phyloP scores from a whole-genome alignment of 2,888 invertebrate genomes.

The Cataglyphis altisquamis region DNA sequence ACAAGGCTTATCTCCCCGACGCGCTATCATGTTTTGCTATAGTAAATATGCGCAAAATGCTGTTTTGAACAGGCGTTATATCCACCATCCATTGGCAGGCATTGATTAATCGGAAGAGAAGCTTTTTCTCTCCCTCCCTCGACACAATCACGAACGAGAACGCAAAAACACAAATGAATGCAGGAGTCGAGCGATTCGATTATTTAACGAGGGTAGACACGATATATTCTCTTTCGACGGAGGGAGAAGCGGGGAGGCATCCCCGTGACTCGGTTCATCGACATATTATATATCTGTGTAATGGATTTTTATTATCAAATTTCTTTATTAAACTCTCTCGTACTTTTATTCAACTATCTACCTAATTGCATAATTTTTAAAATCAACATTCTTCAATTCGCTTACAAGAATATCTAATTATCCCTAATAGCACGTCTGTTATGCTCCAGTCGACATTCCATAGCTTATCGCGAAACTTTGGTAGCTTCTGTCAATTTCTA shows the following conservation, averaged over 20 bases:
- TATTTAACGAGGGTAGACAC: slow-evolving; percentile 50
- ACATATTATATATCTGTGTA: not conserved
- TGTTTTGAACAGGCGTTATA: slow-evolving; percentile 62
- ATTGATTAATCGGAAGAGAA: slow-evolving; percentile 45
- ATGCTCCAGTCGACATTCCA: not conserved
- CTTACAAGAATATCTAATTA: not conserved
- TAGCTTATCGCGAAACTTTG: slow-evolving; percentile 42
- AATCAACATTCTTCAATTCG: not conserved
- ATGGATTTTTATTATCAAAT: not conserved
- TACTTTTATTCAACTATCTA: not conserved
- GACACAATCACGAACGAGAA: slow-evolving; percentile 13
- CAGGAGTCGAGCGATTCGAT: slow-evolving; percentile 40
- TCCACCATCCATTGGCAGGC: slow-evolving; percentile 7
- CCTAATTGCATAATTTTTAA: not conserved
- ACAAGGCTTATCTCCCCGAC: slow-evolving; percentile 26
- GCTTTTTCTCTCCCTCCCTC: not conserved
- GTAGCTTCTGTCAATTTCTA: slow-evolving; percentile 30
- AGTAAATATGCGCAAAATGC: slow-evolving; percentile 49
- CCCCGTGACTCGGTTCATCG: slow-evolving; percentile 60
- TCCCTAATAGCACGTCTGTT: not conserved
- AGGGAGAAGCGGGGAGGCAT: slow-evolving; percentile 9
- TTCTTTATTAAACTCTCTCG: not conserved
- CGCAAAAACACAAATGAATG: slow-evolving; percentile 51
- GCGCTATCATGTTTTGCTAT: slow-evolving; percentile 74
- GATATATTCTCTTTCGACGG: slow-evolving; percentile 56